These are phyloP conservation scores for Diploptera punctata DNA, from an alignment of 2,888 invertebrate genomes.

Conservation along the genomic window DNA sequence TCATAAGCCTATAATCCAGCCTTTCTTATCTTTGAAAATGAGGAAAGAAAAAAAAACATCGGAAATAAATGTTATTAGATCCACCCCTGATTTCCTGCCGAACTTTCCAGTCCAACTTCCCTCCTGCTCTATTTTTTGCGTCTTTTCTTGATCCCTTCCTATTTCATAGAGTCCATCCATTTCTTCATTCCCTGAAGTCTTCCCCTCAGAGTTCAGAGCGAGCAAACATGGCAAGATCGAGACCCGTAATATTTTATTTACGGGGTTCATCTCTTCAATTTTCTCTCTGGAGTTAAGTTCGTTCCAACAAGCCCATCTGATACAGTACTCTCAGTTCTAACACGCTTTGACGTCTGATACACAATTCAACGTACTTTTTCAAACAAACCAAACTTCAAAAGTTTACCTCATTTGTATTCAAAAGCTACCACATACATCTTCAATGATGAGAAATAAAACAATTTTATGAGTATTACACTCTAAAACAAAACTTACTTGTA, in stretches of 20 bases:
- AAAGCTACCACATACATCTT: neutral
- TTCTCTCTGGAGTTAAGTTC: slow-evolving; percentile 3
- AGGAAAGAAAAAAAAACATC: too few relatives aligned
- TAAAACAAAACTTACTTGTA: too few relatives aligned
- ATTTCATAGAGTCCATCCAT: neutral
- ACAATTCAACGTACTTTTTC: neutral
- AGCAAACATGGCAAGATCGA: slow-evolving; percentile 15
- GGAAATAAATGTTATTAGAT: too few relatives aligned
- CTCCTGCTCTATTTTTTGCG: neutral
- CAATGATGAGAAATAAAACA: too few relatives aligned
- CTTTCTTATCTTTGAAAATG: too few relatives aligned
- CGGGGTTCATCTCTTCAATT: slow-evolving; percentile 11
- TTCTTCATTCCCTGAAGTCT: neutral
- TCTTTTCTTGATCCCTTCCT: neutral
- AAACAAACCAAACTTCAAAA: neutral
- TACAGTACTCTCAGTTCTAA: too few relatives aligned
- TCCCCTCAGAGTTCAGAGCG: slow-evolving; percentile 6
- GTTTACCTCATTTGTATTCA: neutral
- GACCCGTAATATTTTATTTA: slow-evolving; percentile 11
- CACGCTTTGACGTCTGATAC: neutral
- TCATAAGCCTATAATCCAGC: too few relatives aligned
- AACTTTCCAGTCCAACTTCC: neutral
- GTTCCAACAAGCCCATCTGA: neutral
- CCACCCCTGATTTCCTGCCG: neutral
- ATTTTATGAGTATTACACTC: too few relatives aligned